Percentiles rank a stretch among this genome's conserved stretches.
phyloP scores from a whole-genome alignment of 2,113 vertebrate species.

The Prionailurus bengalensis region DNA sequence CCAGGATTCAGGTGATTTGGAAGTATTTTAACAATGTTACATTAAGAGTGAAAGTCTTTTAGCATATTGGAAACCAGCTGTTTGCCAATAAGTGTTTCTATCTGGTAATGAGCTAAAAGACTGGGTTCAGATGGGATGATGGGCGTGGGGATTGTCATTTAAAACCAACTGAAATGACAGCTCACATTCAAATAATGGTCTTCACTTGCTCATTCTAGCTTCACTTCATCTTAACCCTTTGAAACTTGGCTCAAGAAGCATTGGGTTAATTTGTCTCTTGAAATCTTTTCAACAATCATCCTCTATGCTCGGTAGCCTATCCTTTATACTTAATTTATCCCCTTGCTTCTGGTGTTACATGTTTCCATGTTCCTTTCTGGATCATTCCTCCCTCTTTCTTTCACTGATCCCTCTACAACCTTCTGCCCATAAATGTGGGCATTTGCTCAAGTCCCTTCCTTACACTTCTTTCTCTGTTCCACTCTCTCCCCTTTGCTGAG shows the following conservation, averaged over 20 bases:
- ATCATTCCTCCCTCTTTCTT: neutral
- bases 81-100: neutral
- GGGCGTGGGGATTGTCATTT: neutral
- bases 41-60: constrained; percentile 1
- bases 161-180: neutral
- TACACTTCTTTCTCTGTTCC: neutral
- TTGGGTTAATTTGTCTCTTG: neutral
- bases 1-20: neutral
- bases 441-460: neutral
- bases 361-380: neutral
- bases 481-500: neutral
- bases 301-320: neutral
- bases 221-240: neutral
- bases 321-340: neutral
- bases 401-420: neutral
- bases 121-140: neutral
- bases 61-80: neutral
- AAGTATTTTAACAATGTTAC: neutral
- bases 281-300: neutral
- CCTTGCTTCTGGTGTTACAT: neutral
- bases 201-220: neutral
- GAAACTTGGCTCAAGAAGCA: neutral
- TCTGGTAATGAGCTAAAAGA: neutral
- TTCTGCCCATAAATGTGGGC: accelerated
- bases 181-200: neutral